phyloP scores from a whole-genome alignment of 2,113 vertebrate genomes.

The Pluvianellus socialis region DNA sequence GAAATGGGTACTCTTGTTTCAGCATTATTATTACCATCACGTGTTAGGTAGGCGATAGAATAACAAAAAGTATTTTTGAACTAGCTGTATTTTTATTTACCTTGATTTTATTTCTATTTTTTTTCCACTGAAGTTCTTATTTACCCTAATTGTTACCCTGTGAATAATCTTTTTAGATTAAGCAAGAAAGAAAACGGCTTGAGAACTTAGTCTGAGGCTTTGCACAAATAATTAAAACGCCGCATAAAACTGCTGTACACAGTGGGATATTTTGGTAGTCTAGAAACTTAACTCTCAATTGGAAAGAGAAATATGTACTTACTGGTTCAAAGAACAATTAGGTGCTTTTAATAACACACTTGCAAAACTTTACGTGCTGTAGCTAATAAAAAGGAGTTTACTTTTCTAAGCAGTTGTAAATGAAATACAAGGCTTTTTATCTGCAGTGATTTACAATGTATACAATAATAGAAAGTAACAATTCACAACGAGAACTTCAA shows the following conservation, averaged over 20 bases:
- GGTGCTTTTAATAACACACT: background rate
- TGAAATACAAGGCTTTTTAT: conserved; percentile 12
- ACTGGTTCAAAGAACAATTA: background rate
- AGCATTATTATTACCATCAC: background rate
- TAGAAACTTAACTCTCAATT: background rate
- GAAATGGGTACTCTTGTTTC: background rate
- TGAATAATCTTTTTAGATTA: background rate
- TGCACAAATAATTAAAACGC: background rate
- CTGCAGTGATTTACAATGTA: background rate
- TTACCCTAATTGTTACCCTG: background rate
- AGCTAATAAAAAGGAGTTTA: conserved; percentile 51
- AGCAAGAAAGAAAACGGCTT: background rate
- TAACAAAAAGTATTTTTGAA: background rate
- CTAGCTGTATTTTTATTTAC: background rate
- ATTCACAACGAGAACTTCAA: background rate
- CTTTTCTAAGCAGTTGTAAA: background rate
- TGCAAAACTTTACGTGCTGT: background rate
- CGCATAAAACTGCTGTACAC: background rate
- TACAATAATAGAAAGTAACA: background rate
- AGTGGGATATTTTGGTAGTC: background rate
- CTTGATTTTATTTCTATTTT: background rate
- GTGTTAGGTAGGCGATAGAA: background rate
- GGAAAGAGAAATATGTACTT: background rate
- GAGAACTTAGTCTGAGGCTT: background rate
- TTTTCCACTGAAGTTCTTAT: background rate